Evolutionary conservation across 2,888 invertebrate genomes (phyloP), one percentile per base, ranked within the genome.

Genomic region (Galeruca laticollis): DNA sequence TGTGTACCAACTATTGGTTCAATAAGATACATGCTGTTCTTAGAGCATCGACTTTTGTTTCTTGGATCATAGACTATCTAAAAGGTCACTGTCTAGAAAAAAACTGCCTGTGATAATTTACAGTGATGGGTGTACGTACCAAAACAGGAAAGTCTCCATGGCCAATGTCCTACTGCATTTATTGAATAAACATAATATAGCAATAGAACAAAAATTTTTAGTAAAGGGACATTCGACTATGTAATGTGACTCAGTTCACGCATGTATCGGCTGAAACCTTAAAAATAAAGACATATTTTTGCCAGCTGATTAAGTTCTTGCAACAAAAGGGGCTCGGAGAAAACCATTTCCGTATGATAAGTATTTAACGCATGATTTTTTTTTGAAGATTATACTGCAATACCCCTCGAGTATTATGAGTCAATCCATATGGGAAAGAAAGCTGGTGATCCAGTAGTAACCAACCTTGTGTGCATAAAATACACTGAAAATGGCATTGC

Each of bases 301-400:
- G 37, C 37, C 37, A 10, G 37, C 37, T 37, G 37, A 37, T 37
- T 37, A 37, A 10, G 37, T 37, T 8, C 10, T 13, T 37, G 37
- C 37, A 37, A 37, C 37, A 1, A 68, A 60, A 63, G 67, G 2
- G 43, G 47, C 11, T 63, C 62, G 56, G 18, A 8, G 13, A 8
- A 37, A 37, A 37, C 37, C 8, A 9, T 37, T 37, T 11, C 37
- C 37, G 8, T 37, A 37, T 37, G 1, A 37, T 37, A 37, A 37
- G 13, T 37, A 37, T 37, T 1, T 37, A 37, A 10, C 37, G 8
- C 13, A 37, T 13, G 10, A 37, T 8, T 37, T 37, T n/a, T n/a
- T 37, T 37, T 37, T 13, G 13, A 37, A 37, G 37, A 37, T 13
- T 37, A 37, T 1, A 1, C 6, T 10, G 10, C 6, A 6, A 37